Evolutionary conservation across 1,140 invertebrate genomes (phyloP).

Genomic region (Drosophila nasuta): DNA sequence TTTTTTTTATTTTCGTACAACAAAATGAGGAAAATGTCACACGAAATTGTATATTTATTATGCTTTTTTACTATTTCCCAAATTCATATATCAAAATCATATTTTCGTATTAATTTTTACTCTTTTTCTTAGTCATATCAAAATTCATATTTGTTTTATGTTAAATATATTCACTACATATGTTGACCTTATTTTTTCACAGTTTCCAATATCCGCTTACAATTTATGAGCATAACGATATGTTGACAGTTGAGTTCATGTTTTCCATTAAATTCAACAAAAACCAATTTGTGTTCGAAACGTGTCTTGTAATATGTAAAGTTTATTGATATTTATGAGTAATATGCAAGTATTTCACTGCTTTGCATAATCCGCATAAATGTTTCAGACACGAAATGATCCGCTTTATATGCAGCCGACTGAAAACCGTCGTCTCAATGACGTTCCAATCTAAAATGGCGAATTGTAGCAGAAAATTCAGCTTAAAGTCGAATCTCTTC

Average conservation of each 20-base stretch:
- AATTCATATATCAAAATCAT: neutral
- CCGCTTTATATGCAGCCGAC: constrained; percentile 12
- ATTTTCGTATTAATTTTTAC: no score
- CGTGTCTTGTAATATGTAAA: constrained; percentile 24
- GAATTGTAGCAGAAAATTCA: constrained; percentile 52
- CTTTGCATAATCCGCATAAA: constrained; percentile 31
- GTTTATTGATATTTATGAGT: constrained; percentile 25
- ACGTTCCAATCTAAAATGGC: constrained; percentile 70
- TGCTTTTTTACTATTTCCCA: neutral
- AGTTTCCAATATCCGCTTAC: constrained; percentile 17
- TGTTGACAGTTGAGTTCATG: constrained; percentile 23
- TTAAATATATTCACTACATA: neutral
- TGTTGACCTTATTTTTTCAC: constrained; percentile 2
- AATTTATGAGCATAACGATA: constrained; percentile 28
- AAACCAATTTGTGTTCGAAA: neutral
- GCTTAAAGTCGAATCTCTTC: constrained; percentile 41
- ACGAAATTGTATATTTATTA: neutral
- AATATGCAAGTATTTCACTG: constrained; percentile 19
- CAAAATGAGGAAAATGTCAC: no score
- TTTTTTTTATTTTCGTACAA: neutral
- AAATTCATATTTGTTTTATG: neutral
- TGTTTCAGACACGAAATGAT: constrained; percentile 17
- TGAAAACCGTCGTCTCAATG: constrained; percentile 36
- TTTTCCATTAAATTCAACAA: neutral
- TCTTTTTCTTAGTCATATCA: no score